Conservation (phyloP, 2,113 vertebrate genomes). For the Chlorocebus sabaeus region DNA sequence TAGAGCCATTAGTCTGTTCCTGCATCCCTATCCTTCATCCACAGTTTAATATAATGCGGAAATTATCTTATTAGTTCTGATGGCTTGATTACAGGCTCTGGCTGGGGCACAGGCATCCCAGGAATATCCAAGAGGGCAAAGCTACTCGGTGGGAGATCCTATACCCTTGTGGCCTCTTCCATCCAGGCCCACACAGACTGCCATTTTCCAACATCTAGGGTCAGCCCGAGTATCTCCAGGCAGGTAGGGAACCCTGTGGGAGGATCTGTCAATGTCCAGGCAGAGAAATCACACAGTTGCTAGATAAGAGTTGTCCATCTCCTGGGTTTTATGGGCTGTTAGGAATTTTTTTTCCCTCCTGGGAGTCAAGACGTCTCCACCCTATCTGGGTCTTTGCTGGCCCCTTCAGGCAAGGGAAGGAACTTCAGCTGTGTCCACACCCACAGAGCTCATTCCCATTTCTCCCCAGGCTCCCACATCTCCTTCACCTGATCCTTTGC, state of each 20-base stretch:
- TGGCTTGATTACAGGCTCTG: constrained; percentile 11
- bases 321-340: not conserved
- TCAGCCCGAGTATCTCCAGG: not conserved
- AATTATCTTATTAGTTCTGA: constrained; percentile 32
- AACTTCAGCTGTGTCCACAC: constrained; percentile 12
- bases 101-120: not conserved
- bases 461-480: not conserved
- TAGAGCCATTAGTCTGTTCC: constrained; percentile 57
- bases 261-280: not conserved
- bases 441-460: not conserved
- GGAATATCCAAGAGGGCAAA: not conserved
- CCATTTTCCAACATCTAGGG: not conserved
- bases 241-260: not conserved
- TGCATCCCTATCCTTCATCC: constrained; percentile 28
- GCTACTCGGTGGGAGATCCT: not conserved
- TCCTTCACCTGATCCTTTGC: not conserved
- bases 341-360: not conserved
- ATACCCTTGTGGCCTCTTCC: not conserved
- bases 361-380: not conserved
- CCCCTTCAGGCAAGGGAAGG: constrained; percentile 53
- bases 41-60: constrained; percentile 45
- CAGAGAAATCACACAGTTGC: not conserved
- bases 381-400: constrained; percentile 59
- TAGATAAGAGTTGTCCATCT: not conserved
- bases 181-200: not conserved